These are phyloP conservation scores for Brachynemurus nebulosus DNA, from an alignment of 2,888 invertebrate genomes.

Conservation along the genomic window DNA sequence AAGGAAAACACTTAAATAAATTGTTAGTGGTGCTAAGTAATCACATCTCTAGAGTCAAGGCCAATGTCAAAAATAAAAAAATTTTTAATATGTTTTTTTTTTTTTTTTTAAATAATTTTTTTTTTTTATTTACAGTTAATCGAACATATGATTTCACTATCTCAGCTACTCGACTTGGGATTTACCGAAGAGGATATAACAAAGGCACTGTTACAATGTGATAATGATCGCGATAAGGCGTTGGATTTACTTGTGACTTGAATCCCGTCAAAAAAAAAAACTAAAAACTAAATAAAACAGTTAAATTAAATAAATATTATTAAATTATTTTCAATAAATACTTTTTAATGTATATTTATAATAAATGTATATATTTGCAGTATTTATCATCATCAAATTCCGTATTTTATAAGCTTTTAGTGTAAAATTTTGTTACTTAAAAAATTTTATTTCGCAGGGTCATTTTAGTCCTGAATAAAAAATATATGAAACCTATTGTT, in stretches of 20 bases:
- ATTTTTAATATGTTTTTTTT: no score
- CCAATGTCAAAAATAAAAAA: no score
- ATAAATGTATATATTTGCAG: not conserved
- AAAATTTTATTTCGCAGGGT: conserved; percentile 1
- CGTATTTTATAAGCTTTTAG: conserved; percentile 1
- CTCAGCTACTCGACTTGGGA: conserved; percentile 68
- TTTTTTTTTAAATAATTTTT: conserved; percentile 5
- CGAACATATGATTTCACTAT: conserved; percentile 65
- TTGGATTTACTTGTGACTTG: conserved; percentile 37
- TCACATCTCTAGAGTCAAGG: no score
- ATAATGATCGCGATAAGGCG: conserved; percentile 75
- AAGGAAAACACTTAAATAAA: no score
- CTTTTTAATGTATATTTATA: not conserved
- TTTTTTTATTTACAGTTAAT: conserved; percentile 45
- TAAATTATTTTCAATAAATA: no score
- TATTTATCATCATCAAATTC: not conserved
- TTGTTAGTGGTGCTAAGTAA: no score
- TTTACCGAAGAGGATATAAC: conserved; percentile 65
- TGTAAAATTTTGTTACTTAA: conserved; percentile 1
- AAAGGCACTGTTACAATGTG: conserved; percentile 56
- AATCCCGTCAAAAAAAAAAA: no score
- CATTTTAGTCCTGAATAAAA: no score
- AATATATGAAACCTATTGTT: no score
- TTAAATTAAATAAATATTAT: no score
- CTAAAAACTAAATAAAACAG: not conserved